Evolutionary conservation across 2,113 vertebrate genomes (phyloP), one percentile per base, ranked within the genome.

Genomic region (Centrocercus urophasianus): DNA sequence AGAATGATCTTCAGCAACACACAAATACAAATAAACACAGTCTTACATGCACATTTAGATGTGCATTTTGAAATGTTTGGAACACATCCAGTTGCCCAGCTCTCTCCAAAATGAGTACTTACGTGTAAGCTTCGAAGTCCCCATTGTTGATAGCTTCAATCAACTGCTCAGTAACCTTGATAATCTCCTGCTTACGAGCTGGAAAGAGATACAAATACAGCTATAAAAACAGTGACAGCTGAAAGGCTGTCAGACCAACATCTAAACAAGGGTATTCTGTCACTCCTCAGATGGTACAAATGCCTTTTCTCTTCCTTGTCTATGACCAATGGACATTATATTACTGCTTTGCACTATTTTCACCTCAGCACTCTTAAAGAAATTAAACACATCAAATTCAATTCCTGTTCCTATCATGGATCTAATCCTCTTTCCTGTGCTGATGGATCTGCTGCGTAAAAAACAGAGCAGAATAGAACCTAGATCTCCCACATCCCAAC

Each of bases 91-190:
- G 30, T 80, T 45, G n/a, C 69, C 82, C 79, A 88, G 6, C 10
- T 24, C 57, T 22, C 38, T 34, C 47, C 5, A 1, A 32, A 61
- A 73, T 1, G 43, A 72, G 45, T 61, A 98, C 99, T 99, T 80
- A 99, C 99, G 99, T 99, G 97, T 99, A 99, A 38, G 99, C 99
- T 97, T 99, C 99, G 30, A 99, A 99, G 97, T 99, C 99, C n/a
- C 99, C 99, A 8, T 98, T 99, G 98, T 99, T 99, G 97, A 99
- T 99, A 30, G 99, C 99, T 97, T 99, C 99, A 17, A 99, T 99
- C 97, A 99, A 97, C 96, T 99, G 99, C 95, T 99, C 99, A 0
- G 99, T 99, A 79, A 99, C 99, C 97, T 99, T 99, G 89, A 99
- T 99, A 94, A 99, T 99, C 98, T 99, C 99, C 96, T 99, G 99